Evolutionary conservation across 2,888 invertebrate species (phyloP).

Genomic region (Yponomeuta malinellus): DNA sequence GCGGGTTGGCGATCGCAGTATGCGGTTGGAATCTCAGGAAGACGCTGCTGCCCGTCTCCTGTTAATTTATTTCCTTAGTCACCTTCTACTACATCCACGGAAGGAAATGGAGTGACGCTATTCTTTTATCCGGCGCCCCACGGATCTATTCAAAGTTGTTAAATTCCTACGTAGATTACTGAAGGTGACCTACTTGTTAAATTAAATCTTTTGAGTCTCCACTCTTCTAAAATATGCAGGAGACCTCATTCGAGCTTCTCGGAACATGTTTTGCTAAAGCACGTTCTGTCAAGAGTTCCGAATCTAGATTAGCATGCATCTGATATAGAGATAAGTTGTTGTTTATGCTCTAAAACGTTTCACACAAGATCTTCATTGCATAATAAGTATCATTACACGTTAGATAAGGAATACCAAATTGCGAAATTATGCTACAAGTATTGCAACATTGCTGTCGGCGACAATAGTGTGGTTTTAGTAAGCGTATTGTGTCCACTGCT

Average conservation of each 20-base stretch:
- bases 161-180: no score
- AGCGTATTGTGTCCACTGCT: neutral
- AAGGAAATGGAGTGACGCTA: no score
- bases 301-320: conserved; percentile 2
- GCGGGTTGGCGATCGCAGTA: no score
- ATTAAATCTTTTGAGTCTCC: no score
- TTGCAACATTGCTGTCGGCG: neutral
- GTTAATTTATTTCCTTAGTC: no score
- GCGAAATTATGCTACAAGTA: neutral
- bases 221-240: neutral
- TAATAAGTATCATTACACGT: neutral
- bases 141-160: no score
- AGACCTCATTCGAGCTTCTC: neutral
- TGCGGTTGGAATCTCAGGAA: no score
- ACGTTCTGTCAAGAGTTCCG: neutral
- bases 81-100: no score
- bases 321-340: neutral
- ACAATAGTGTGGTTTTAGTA: neutral
- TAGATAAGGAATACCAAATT: neutral
- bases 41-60: no score
- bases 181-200: no score
- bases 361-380: conserved; percentile 1
- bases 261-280: neutral
- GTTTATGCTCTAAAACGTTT: conserved; percentile 9
- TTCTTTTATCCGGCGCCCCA: no score